Evolutionary conservation across 2,888 invertebrate genomes (phyloP).

Genomic region (Lepeophtheirus nordmannii): DNA sequence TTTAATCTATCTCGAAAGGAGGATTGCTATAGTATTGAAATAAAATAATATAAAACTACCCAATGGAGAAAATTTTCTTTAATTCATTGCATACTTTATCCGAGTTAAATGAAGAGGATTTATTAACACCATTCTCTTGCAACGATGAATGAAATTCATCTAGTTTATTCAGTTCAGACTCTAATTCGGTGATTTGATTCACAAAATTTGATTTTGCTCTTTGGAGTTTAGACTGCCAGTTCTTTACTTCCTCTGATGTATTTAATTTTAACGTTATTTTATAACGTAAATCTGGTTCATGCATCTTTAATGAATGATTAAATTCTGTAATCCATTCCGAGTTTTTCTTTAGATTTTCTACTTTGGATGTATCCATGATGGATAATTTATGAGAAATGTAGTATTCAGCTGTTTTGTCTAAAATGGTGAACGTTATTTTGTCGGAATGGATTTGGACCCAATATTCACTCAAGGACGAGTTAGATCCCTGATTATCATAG

Average conservation of each 20-base stretch:
- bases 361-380: neutral
- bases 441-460: neutral
- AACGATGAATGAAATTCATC: neutral
- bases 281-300: neutral
- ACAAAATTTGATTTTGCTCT: neutral
- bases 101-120: neutral
- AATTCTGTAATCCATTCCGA: neutral
- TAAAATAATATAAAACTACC: neutral
- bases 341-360: neutral
- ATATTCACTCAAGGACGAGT: neutral
- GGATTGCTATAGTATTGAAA: neutral
- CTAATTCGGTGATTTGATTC: conserved; percentile 3
- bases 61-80: neutral
- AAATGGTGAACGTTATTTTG: neutral
- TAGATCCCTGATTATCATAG: neutral
- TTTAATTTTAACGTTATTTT: neutral
- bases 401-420: neutral
- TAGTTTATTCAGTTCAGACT: neutral
- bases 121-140: neutral
- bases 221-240: neutral
- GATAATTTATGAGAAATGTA: neutral
- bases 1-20: neutral
- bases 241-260: neutral
- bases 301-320: neutral
- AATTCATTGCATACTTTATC: neutral